Conservation (phyloP, 2,888 invertebrate species). For the Rosalia funebris region DNA sequence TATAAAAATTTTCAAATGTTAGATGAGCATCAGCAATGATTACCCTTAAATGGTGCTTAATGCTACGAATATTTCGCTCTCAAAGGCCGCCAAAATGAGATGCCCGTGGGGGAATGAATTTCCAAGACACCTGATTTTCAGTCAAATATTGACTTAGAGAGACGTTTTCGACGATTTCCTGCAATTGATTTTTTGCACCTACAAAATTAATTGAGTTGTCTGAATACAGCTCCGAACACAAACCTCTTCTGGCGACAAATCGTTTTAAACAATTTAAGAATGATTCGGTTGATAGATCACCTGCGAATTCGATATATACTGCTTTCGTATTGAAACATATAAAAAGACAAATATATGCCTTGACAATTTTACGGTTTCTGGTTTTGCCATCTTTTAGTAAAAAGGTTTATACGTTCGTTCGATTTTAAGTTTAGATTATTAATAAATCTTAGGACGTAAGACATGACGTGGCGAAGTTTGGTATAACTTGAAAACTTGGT, state of each 20-base stretch:
- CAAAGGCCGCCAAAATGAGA: constrained; percentile 17
- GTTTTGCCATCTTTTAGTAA: constrained; percentile 25
- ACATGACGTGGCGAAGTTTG: not conserved
- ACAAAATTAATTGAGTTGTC: constrained; percentile 18
- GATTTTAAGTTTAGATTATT: not conserved
- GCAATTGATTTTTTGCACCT: not conserved
- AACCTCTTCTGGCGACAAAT: constrained; percentile 28
- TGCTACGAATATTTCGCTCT: constrained; percentile 2
- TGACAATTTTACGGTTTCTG: constrained; percentile 22
- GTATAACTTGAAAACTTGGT: not conserved
- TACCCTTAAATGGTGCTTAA: not conserved
- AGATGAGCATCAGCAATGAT: not conserved
- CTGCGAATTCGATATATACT: constrained; percentile 23
- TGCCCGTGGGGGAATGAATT: constrained; percentile 3
- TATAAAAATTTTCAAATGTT: constrained; percentile 4
- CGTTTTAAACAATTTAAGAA: constrained; percentile 25
- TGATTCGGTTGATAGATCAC: constrained; percentile 22
- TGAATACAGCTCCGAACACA: constrained; percentile 11
- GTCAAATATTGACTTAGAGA: not conserved
- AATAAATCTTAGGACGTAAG: not conserved
- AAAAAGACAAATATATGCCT: constrained; percentile 28
- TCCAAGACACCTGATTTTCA: not conserved
- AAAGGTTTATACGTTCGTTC: constrained; percentile 1
- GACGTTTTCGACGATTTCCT: not conserved
- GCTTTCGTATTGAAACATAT: constrained; percentile 21